Evolutionary conservation across 2,797 vertebrate species (phyloP).

Genomic region (Sternotherus odoratus): DNA sequence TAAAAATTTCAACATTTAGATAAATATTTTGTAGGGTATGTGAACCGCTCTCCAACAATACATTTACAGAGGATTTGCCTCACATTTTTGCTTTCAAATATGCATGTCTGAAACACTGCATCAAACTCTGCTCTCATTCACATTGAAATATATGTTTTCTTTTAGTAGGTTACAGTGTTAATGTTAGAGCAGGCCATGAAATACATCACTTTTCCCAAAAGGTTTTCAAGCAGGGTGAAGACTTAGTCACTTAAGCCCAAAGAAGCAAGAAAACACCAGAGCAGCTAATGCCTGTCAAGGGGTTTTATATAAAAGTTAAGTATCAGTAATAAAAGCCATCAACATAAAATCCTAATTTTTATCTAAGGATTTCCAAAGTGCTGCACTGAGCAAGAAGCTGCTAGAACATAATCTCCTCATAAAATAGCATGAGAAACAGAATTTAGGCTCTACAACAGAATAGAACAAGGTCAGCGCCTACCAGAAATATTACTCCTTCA

Average conservation of each 20-base stretch:
- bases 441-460: background rate
- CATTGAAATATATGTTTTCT: accelerated
- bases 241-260: background rate
- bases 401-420: background rate
- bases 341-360: slow-evolving; percentile 1
- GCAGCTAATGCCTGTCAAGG: slow-evolving; percentile 1
- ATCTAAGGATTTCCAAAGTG: background rate
- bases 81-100: background rate
- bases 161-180: background rate
- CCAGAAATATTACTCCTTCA: background rate
- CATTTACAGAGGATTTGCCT: background rate
- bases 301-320: slow-evolving; percentile 31
- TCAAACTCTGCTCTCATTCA: background rate
- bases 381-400: background rate
- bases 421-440: background rate
- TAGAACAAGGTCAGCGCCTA: background rate
- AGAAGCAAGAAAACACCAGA: background rate
- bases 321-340: background rate
- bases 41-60: accelerated
- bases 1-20: background rate
- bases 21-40: background rate
- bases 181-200: background rate
- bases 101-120: background rate
- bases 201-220: background rate
- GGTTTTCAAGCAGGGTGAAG: background rate